phyloP scores from a whole-genome alignment of 2,888 invertebrate species.

The Idaea aversata region DNA sequence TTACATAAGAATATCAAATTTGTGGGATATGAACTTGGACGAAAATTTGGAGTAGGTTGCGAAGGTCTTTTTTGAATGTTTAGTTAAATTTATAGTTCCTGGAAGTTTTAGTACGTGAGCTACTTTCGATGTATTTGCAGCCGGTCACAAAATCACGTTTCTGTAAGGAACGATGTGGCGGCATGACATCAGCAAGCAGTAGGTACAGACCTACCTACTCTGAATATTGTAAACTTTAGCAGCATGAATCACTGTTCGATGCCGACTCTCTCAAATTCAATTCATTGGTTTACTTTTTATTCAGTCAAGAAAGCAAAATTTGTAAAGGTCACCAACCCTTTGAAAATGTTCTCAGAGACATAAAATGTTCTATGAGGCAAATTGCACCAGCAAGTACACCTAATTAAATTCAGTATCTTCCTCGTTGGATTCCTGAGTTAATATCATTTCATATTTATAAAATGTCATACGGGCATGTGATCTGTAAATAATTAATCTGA shows the following conservation, averaged over 20 bases:
- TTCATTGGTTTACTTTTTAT: neutral
- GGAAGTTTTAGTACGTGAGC: constrained; percentile 44
- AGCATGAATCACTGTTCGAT: constrained; percentile 58
- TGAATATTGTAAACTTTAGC: constrained; percentile 58
- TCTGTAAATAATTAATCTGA: no score
- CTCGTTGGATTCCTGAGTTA: no score
- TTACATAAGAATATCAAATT: constrained; percentile 67
- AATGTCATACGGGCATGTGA: no score
- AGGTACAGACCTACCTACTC: constrained; percentile 29
- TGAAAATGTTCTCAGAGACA: neutral
- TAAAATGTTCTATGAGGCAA: neutral
- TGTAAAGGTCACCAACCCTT: neutral
- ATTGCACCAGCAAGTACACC: neutral
- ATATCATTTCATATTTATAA: no score
- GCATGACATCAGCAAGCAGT: constrained; percentile 72
- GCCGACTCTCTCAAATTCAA: constrained; percentile 24
- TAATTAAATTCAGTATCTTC: no score
- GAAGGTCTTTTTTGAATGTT: constrained; percentile 37
- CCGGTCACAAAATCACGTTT: constrained; percentile 32
- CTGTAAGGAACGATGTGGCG: constrained; percentile 42
- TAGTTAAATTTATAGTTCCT: constrained; percentile 47
- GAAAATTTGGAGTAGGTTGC: constrained; percentile 28
- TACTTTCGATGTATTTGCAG: constrained; percentile 29
- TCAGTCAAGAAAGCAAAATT: neutral
- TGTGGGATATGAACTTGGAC: constrained; percentile 27